A percentile compares a stretch with the other conserved stretches of the same genome.
Evolutionary conservation across 2,888 invertebrate genomes (phyloP).

Genomic region (Phalera bucephala): DNA sequence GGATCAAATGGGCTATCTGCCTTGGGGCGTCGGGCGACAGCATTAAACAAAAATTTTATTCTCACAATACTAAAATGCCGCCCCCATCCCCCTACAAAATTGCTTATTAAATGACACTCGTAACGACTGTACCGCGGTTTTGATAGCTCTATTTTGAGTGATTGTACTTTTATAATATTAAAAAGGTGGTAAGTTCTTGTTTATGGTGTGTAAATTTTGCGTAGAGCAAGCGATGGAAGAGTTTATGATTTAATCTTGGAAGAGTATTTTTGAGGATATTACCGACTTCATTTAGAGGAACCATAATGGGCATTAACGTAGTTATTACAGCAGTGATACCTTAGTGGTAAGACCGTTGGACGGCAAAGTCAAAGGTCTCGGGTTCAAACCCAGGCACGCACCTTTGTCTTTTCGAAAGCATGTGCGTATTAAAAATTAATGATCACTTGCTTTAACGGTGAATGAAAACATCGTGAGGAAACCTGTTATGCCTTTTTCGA

Average conservation of each 20-base stretch:
- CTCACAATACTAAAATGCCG: constrained; percentile 51
- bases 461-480: too few species aligned
- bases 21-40: constrained; percentile 42
- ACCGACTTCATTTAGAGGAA: too few species aligned
- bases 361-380: too few species aligned
- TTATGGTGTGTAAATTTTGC: constrained; percentile 17
- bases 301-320: too few species aligned
- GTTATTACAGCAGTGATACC: too few species aligned
- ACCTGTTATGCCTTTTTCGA: too few species aligned
- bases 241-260: not conserved
- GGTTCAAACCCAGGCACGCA: too few species aligned
- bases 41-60: constrained; percentile 66
- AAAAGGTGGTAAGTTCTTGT: constrained; percentile 9
- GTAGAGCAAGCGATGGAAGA: not conserved
- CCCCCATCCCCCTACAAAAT: constrained; percentile 9
- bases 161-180: constrained; percentile 9
- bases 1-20: constrained; percentile 67
- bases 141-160: constrained; percentile 17
- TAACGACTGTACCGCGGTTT: constrained; percentile 17
- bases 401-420: too few species aligned
- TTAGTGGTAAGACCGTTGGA: too few species aligned
- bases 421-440: too few species aligned
- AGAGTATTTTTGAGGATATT: too few species aligned
- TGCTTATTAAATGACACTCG: constrained; percentile 45
- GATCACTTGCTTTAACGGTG: too few species aligned